Percentiles rank a stretch among this genome's conserved stretches.
These are phyloP conservation scores for Sphenodon punctatus DNA, from an alignment of 2,797 vertebrate genomes.

Conservation along the genomic window DNA sequence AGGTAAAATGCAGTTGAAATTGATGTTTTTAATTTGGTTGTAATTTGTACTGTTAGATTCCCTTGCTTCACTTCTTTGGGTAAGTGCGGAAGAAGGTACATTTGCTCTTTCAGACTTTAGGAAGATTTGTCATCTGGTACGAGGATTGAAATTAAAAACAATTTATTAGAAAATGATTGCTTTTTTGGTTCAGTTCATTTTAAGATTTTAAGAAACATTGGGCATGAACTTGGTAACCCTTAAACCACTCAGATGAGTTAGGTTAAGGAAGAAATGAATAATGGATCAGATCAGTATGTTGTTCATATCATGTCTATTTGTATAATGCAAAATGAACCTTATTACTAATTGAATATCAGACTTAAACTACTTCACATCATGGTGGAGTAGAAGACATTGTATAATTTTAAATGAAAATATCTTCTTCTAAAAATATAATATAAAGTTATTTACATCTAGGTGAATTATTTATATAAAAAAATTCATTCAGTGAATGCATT, in stretches of 20 bases:
- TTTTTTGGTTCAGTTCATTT: background rate
- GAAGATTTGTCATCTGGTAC: background rate
- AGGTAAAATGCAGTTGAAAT: background rate
- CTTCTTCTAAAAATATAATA: no score
- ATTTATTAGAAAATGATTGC: background rate
- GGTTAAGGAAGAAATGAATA: no score
- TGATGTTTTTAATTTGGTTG: background rate
- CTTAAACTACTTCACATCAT: background rate
- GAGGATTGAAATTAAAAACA: background rate
- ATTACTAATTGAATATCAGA: background rate
- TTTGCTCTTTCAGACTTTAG: background rate
- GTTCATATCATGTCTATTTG: background rate
- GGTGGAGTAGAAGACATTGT: background rate
- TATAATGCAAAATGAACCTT: background rate
- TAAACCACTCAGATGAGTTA: background rate
- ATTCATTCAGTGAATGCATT: background rate
- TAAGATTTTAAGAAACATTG: no score
- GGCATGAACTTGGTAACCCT: background rate
- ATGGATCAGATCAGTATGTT: background rate
- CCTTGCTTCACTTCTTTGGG: background rate
- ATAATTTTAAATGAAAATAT: no score
- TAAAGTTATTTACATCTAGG: no score
- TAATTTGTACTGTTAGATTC: background rate
- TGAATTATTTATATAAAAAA: background rate
- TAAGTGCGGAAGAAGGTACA: background rate